These are phyloP conservation scores for Mandrillus leucophaeus DNA, from an alignment of 2,113 vertebrate genomes.

Conservation along the genomic window DNA sequence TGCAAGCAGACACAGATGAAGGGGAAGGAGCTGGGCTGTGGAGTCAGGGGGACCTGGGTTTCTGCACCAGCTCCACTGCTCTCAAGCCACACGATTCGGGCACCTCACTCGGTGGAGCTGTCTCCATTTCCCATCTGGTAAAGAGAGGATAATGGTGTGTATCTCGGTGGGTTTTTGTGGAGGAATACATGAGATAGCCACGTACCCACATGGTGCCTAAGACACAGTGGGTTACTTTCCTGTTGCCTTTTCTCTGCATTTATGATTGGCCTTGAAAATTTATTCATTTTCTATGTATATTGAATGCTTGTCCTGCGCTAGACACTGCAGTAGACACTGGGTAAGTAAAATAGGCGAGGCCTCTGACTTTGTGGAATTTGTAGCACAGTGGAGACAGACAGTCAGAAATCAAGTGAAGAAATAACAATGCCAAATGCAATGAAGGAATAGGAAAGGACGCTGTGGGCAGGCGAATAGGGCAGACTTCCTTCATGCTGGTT, in stretches of 20 bases:
- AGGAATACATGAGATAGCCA: background rate
- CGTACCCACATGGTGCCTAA: background rate
- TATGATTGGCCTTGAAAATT: background rate
- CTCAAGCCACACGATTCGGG: background rate
- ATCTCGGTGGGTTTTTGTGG: background rate
- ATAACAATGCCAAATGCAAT: accelerated
- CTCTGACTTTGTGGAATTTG: background rate
- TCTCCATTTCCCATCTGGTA: background rate
- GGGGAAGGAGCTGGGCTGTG: background rate
- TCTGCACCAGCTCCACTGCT: background rate
- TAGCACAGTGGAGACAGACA: background rate
- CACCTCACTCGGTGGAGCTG: background rate
- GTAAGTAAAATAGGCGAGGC: background rate
- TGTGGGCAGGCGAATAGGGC: background rate
- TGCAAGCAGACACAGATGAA: background rate
- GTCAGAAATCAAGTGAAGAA: background rate
- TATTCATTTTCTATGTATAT: background rate
- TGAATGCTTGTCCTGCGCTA: background rate
- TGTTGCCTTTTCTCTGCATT: background rate
- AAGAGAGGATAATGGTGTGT: background rate
- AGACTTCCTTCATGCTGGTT: background rate
- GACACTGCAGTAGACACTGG: background rate
- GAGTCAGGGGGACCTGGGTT: background rate
- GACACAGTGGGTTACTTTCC: background rate
- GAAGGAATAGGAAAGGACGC: background rate